phyloP scores from a whole-genome alignment of 1,140 invertebrate genomes.

The Drosophila ohnishii region DNA sequence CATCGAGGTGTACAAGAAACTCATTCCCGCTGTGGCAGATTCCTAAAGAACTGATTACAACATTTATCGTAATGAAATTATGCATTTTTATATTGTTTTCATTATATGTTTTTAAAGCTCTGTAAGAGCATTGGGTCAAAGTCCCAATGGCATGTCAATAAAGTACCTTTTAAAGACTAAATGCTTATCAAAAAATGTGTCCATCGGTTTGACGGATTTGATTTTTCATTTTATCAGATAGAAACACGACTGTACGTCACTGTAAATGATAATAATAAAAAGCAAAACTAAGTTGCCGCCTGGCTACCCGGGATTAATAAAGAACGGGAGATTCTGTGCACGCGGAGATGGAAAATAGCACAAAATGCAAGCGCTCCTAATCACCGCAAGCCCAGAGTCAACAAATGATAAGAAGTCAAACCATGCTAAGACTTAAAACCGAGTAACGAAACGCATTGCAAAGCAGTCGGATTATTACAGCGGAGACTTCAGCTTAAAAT shows the following conservation, averaged over 20 bases:
- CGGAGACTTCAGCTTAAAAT: conserved; percentile 26
- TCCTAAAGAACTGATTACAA: conserved; percentile 47
- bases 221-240: conserved; percentile 4
- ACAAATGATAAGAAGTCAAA: conserved; percentile 28
- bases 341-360: not conserved
- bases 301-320: not conserved
- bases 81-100: conserved; percentile 5
- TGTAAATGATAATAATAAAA: not conserved
- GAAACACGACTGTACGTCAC: not conserved
- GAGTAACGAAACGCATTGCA: not conserved
- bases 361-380: not conserved
- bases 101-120: conserved; percentile 2
- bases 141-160: not conserved
- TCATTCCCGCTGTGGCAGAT: conserved; percentile 86
- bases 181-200: not conserved
- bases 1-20: conserved; percentile 88
- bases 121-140: not conserved
- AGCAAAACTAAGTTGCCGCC: not conserved
- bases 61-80: not conserved
- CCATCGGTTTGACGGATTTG: not conserved
- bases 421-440: conserved; percentile 7
- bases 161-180: not conserved
- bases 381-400: conserved; percentile 6
- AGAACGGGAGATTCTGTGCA: not conserved
- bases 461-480: conserved; percentile 10